Percentiles rank a stretch among this genome's conserved stretches.
phyloP scores from a whole-genome alignment of 2,797 vertebrate species.

The Nothura maculosa region DNA sequence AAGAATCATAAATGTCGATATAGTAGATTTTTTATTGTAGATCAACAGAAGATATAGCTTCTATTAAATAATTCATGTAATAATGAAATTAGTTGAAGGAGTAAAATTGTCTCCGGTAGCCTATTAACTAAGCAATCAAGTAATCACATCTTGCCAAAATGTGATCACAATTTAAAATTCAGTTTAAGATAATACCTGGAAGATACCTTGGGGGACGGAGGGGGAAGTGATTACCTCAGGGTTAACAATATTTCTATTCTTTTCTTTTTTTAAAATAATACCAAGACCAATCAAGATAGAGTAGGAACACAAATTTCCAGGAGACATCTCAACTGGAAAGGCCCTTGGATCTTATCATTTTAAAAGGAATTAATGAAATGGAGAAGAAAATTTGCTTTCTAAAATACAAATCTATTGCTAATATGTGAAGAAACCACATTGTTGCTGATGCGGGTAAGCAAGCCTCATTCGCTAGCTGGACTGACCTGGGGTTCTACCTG shows the following conservation, averaged over 20 bases:
- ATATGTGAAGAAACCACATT: slow-evolving; percentile 23
- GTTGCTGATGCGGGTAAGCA: too few relatives aligned
- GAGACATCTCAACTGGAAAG: neutral
- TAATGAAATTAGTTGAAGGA: slow-evolving; percentile 16
- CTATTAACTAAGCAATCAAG: slow-evolving; percentile 8
- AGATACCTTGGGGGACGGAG: neutral
- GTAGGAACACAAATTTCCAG: neutral
- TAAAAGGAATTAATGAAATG: neutral
- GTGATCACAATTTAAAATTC: slow-evolving; percentile 2
- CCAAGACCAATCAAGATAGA: neutral
- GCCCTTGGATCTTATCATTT: neutral
- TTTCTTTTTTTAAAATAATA: neutral
- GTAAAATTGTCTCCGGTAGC: neutral
- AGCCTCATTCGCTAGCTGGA: too few relatives aligned
- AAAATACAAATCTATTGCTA: slow-evolving; percentile 11
- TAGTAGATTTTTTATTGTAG: neutral
- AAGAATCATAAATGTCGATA: slow-evolving; percentile 13
- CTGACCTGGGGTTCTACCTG: too few relatives aligned
- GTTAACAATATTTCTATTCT: neutral
- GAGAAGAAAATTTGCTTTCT: neutral
- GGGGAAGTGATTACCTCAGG: neutral
- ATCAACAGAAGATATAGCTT: neutral
- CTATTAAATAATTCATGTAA: slow-evolving; percentile 35
- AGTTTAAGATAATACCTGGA: neutral
- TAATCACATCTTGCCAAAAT: slow-evolving; percentile 22